Evolutionary conservation across 2,797 vertebrate genomes (phyloP).

Genomic region (Semaprochilodus insignis): DNA sequence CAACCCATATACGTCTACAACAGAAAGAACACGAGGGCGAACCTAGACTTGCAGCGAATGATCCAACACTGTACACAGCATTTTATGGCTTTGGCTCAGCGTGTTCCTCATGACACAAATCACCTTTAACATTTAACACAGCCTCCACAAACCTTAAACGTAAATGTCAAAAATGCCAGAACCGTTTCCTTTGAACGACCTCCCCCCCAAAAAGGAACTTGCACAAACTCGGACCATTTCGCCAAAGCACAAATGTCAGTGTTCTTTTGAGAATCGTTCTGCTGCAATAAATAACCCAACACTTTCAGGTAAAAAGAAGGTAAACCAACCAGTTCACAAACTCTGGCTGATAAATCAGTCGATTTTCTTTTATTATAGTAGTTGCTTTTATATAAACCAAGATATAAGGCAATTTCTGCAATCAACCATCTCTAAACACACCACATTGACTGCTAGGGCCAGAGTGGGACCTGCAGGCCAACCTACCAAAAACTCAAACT

Average conservation of each 20-base stretch:
- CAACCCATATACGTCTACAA: too few species aligned
- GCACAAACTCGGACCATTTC: not conserved
- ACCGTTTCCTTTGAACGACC: not conserved
- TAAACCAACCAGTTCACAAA: not conserved
- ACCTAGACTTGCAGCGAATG: not conserved
- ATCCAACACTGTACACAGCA: not conserved
- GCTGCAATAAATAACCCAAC: not conserved
- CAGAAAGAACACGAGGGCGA: not conserved
- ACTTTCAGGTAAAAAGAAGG: not conserved
- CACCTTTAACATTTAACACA: slow-evolving; percentile 21
- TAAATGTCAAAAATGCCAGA: slow-evolving; percentile 16
- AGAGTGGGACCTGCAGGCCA: too few species aligned
- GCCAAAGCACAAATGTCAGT: slow-evolving; percentile 4
- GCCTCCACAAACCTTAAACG: not conserved
- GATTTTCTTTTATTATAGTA: not conserved
- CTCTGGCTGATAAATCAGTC: not conserved
- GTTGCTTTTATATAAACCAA: not conserved
- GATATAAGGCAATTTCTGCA: too few species aligned
- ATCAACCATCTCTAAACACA: too few species aligned
- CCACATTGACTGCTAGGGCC: too few species aligned
- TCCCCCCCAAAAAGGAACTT: not conserved
- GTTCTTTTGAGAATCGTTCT: not conserved
- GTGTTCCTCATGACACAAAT: not conserved
- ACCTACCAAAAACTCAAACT: too few species aligned
- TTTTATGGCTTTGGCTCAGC: not conserved